Evolutionary conservation across 2,113 vertebrate genomes (phyloP).

Genomic region (Chroicocephalus ridibundus): DNA sequence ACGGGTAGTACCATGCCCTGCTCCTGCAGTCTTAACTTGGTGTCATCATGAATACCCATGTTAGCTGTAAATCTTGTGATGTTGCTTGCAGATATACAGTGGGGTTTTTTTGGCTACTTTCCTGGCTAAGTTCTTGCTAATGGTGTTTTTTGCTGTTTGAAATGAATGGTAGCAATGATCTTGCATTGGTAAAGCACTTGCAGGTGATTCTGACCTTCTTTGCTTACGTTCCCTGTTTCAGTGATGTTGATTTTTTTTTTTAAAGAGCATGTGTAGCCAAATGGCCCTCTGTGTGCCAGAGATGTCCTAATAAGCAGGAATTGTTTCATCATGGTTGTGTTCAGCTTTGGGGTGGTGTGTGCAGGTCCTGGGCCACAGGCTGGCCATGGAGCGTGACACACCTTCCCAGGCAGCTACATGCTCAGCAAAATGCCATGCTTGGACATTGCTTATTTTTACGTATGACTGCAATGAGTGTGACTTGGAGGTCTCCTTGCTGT

Average conservation of each 20-base stretch:
- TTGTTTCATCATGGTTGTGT: background rate
- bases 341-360: background rate
- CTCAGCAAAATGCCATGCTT: background rate
- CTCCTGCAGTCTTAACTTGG: background rate
- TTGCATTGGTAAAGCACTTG: background rate
- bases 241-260: background rate
- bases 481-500: background rate
- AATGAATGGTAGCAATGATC: background rate
- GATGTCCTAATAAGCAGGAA: background rate
- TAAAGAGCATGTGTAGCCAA: background rate
- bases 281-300: background rate
- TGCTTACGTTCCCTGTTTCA: background rate
- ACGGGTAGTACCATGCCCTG: background rate
- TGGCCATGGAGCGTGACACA: background rate
- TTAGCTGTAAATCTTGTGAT: background rate
- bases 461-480: background rate
- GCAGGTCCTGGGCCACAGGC: background rate
- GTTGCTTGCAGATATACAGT: background rate
- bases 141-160: background rate
- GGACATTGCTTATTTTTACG: background rate
- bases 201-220: background rate
- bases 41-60: background rate
- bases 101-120: background rate
- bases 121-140: background rate
- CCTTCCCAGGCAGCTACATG: background rate